Evolutionary conservation across 2,888 invertebrate species (phyloP), one percentile per base, ranked within the genome.

Genomic region (Eutolmus rufibarbis): DNA sequence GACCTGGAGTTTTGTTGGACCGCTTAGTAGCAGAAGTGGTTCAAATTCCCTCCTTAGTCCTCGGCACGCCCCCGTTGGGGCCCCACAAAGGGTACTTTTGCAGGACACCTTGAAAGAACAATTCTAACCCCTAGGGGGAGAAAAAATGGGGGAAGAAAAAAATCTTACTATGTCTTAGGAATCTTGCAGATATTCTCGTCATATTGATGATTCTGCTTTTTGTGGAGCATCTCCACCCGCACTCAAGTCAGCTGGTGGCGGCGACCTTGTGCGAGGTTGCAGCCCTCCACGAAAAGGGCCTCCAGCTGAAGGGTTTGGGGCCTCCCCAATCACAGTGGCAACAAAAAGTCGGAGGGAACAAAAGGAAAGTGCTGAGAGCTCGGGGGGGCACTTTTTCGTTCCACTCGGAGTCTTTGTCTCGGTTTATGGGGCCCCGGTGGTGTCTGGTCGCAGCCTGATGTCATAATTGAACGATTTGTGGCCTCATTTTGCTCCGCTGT

Each of bases 401-500:
- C 76, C 37, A 37, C 37, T 76, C 51, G 16, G 43, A 43, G 40
- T 43, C 37, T 78, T 82, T 82, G 82, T 51, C 57, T 82, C 57
- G 56, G 31, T 79, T 37, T 37, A 57, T 31, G 66, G n/a, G 31
- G 16, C 12, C 43, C 34, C 16, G 57, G 19, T 37, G 19, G 57
- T n/a, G 82, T 34, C 57, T 66, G 81, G 51, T 28, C 56, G 57
- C 57, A 37, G 57, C 57, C 66, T 82, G 82, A 82, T 82, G 82
- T 82, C 57, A 82, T 82, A 82, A 82, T 82, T 82, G 82, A 46
- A 82, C 82, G 82, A 82, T 82, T 82, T 57, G 82, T 82, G 57
- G 66, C 82, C 82, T 66, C 82, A 82, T 82, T 82, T 82, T 40
- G 57, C 23, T 82, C 16, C 82, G 31, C 56, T 57, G 82, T 82